Evolutionary conservation across 2,113 vertebrate species (phyloP).

Genomic region (Protomyctophum bolini): DNA sequence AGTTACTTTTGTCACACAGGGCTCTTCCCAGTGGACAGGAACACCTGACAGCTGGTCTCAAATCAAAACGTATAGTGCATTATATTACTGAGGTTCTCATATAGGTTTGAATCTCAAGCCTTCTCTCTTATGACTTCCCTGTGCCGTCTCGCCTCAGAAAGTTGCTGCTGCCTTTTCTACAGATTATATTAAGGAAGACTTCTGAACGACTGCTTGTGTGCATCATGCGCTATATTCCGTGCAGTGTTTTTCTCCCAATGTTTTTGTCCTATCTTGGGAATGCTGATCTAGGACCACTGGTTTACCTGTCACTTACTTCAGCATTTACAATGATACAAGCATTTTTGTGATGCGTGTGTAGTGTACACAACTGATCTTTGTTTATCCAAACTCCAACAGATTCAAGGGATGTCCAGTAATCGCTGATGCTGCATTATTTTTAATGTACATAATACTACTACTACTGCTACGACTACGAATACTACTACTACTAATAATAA

Average conservation of each 20-base stretch:
- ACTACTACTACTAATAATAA: neutral
- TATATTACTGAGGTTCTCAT: too few species aligned
- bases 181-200: conserved; percentile 2
- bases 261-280: conserved; percentile 30
- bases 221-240: conserved; percentile 23
- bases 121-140: neutral
- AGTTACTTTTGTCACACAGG: conserved; percentile 27
- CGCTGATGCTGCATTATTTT: too few species aligned
- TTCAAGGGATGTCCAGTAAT: too few species aligned
- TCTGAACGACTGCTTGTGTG: conserved; percentile 33
- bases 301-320: conserved; percentile 29
- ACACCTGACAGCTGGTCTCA: neutral
- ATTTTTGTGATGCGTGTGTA: conserved; percentile 17
- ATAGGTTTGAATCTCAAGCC: too few species aligned
- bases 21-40: neutral
- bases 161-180: neutral
- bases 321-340: conserved; percentile 36
- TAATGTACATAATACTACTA: too few species aligned
- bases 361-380: conserved; percentile 21
- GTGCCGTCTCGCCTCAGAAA: too few species aligned
- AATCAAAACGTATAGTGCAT: too few species aligned
- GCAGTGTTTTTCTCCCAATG: conserved; percentile 9
- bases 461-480: too few species aligned
- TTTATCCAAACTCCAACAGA: conserved; percentile 51
- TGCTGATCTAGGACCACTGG: conserved; percentile 47